Percentiles rank a stretch among this genome's conserved stretches.
These are phyloP conservation scores for Drosophila fuyamai DNA, from an alignment of 1,140 invertebrate species.

Conservation along the genomic window DNA sequence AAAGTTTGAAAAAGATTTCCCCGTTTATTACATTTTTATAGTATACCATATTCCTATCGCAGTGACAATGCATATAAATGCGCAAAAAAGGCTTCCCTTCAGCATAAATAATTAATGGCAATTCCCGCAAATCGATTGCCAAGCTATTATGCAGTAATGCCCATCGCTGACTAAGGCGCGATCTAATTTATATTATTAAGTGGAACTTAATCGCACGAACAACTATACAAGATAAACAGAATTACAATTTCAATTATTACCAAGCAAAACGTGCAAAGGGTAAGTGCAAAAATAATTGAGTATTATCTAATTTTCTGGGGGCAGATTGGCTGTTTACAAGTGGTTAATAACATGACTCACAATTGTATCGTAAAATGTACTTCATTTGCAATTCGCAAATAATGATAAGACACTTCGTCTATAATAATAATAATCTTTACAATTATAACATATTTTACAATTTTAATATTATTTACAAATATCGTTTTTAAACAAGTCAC, in stretches of 20 bases:
- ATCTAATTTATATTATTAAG: constrained; percentile 33
- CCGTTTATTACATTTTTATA: neutral
- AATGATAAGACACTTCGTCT: neutral
- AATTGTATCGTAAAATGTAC: neutral
- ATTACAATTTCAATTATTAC: constrained; percentile 14
- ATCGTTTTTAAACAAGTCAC: too few species aligned
- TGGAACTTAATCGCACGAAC: constrained; percentile 26
- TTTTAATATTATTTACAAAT: neutral
- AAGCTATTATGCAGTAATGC: constrained; percentile 40
- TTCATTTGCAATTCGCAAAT: neutral
- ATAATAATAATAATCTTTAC: neutral
- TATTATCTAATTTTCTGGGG: neutral
- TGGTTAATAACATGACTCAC: constrained; percentile 8
- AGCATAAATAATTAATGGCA: constrained; percentile 27
- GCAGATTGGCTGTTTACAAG: neutral
- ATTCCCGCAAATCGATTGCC: constrained; percentile 12
- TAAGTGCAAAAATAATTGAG: constrained; percentile 6
- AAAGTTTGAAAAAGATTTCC: too few species aligned
- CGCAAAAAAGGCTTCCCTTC: constrained; percentile 7
- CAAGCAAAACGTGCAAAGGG: neutral
- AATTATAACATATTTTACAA: neutral
- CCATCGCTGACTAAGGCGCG: neutral
- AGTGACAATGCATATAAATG: neutral
- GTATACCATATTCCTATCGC: neutral
- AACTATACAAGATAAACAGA: constrained; percentile 2